These are phyloP conservation scores for Chaenogobius annularis DNA, from an alignment of 2,113 vertebrate genomes.

Conservation along the genomic window DNA sequence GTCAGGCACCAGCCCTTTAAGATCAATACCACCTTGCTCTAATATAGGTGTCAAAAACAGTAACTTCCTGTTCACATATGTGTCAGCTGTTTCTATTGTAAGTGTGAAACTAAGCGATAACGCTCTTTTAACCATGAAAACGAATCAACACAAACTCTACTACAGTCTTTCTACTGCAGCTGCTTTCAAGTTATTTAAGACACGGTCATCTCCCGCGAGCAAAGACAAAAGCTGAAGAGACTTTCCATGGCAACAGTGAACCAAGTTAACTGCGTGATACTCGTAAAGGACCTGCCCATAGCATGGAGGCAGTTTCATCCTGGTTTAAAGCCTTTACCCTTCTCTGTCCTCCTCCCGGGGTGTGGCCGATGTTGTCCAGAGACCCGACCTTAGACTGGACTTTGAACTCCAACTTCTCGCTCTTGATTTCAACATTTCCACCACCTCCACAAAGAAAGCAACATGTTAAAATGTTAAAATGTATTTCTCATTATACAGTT, in stretches of 20 bases:
- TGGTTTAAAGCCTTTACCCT: slow-evolving; percentile 76
- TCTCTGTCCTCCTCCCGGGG: slow-evolving; percentile 90
- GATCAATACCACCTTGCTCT: too few relatives aligned
- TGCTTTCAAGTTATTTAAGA: slow-evolving; percentile 5
- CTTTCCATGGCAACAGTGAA: neutral
- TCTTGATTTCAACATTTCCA: slow-evolving; percentile 93
- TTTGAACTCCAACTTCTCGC: slow-evolving; percentile 95
- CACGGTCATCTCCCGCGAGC: neutral
- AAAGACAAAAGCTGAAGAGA: neutral
- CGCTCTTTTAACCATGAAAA: slow-evolving; percentile 1
- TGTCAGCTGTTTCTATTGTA: neutral
- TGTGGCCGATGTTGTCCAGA: slow-evolving; percentile 90
- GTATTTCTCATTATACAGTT: neutral
- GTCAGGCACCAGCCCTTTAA: too few relatives aligned
- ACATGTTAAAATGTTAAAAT: neutral
- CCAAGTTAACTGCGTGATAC: neutral
- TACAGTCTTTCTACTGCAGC: neutral
- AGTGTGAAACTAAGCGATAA: slow-evolving; percentile 2
- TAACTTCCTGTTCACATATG: neutral
- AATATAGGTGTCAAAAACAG: neutral
- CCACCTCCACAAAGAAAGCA: slow-evolving; percentile 79
- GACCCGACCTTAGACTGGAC: slow-evolving; percentile 95
- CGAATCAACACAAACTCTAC: neutral
- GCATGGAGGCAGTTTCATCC: neutral
- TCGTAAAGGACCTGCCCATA: neutral